These are phyloP conservation scores for Pyrgus malvae DNA, from an alignment of 2,888 invertebrate genomes.

Conservation along the genomic window DNA sequence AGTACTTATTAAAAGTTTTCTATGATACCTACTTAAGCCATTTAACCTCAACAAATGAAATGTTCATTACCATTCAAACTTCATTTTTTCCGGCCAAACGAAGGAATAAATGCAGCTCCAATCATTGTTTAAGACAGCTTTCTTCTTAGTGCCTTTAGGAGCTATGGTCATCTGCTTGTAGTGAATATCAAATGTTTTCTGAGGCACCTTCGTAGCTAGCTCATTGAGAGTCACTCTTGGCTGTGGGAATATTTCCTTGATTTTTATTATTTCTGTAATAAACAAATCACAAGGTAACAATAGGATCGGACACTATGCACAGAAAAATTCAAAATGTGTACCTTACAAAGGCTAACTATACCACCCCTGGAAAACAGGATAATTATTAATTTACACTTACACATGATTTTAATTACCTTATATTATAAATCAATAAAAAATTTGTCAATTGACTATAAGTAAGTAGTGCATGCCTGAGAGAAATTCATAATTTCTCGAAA, in stretches of 20 bases:
- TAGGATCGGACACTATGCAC: too few species aligned
- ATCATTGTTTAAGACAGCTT: conserved; percentile 46
- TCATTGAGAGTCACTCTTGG: conserved; percentile 77
- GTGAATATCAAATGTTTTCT: conserved; percentile 64
- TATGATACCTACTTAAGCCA: background rate
- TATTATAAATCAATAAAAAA: too few species aligned
- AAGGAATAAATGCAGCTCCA: conserved; percentile 81
- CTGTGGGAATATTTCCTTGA: conserved; percentile 64
- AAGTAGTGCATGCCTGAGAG: too few species aligned
- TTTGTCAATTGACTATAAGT: too few species aligned
- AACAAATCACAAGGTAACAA: too few species aligned
- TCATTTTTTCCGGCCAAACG: conserved; percentile 81
- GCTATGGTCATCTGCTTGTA: conserved; percentile 55
- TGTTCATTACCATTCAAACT: conserved; percentile 68
- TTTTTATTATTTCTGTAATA: conserved; percentile 41
- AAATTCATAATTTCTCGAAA: too few species aligned
- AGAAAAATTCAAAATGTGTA: too few species aligned
- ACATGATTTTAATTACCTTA: too few species aligned
- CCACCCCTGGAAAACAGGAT: too few species aligned
- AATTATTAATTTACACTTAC: too few species aligned
- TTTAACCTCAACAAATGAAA: background rate
- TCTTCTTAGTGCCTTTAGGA: conserved; percentile 56
- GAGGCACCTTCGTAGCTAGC: conserved; percentile 60
- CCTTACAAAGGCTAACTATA: too few species aligned
- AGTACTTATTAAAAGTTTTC: too few species aligned